Evolutionary conservation across 2,888 invertebrate genomes (phyloP), one percentile per base, ranked within the genome.

Genomic region (Microplitis deprimator): DNA sequence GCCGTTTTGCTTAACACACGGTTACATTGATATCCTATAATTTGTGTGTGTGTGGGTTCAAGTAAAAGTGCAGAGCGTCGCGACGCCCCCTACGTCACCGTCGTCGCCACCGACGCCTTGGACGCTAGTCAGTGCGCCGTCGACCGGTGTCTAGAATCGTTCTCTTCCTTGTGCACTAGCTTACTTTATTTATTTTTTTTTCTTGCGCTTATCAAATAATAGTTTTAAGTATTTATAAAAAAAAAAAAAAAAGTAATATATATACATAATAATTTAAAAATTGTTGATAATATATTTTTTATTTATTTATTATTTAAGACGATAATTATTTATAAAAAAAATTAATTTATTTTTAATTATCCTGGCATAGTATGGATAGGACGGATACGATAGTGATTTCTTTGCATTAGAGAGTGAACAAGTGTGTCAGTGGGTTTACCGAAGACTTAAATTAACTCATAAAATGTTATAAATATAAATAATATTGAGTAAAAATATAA

Each of bases 111-210:
- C 75, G 85, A 85, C 83, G 86, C 82, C 84, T 85, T 82, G 86
- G 87, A 86, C 84, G 85, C 84, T 83, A 83, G 86, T 81, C 84
- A 84, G 85, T 85, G 83, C 86, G 85, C 85, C 87, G 86, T 85
- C 86, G 85, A 83, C 84, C 80, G 84, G 83, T 85, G 86, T 85
- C 80, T 79, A 78, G 79, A 78, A 70, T 79, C 65, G 72, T 68
- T 61, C 65, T 60, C 69, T 39, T 17, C 39, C 7, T 41, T 17
- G 64, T 50, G 68, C 61, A 38, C 68, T 29, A 68, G 17, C 62
- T 50, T 1, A 64, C 39, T 72, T 61, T 41, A 20, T 64, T 16
- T 17, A 41, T 40, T 61, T 71, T 72, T 67, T 41, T 78, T 75
- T 71, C 7, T 64, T 50, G n/a, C n/a, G 5, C 67, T 17, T 61